Evolutionary conservation across 2,113 vertebrate genomes (phyloP), one percentile per base, ranked within the genome.

Genomic region (Syrrhaptes paradoxus): DNA sequence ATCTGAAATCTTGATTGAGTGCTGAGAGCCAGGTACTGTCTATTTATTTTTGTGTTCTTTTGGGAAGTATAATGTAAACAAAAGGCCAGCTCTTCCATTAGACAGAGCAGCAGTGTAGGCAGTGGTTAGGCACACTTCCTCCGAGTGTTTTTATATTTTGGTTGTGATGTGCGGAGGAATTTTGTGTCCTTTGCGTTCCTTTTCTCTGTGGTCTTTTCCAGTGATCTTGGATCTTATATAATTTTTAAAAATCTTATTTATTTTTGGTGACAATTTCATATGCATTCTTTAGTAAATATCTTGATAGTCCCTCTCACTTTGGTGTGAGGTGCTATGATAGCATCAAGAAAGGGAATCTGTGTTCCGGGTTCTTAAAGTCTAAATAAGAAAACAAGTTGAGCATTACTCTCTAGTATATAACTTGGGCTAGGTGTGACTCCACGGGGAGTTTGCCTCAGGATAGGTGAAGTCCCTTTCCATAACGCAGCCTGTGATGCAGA

Each of bases 351-450:
- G 13, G 22, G 34, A 63, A 54, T 70, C 21, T 2, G 2, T 6
- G 29, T 24, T 58, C 17, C 55, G 29, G 32, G 7, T 54, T 57
- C 67, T 68, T 34, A 16, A n/a, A 49, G 26, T n/a, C 63, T 61
- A n/a, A 79, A 46, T 36, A 12, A 8, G 49, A 67, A 46, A 57
- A 31, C 32, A 73, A 65, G 16, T 48, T 36, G 26, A 36, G 11
- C 0, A 0, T 65, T 34, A 9, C n/a, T 48, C 0, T 45, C 26
- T n/a, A 9, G 5, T 32, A 11, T 13, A 20, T 5, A 17, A 6
- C 17, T 58, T 29, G 46, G 54, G 16, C 17, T 25, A 4, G 20
- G 22, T 38, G 68, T 67, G 43, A 21, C 48, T 38, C 1, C 2
- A 1, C 36, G 34, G 29, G 46, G 19, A 20, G 26, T 29, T 49